phyloP scores from a whole-genome alignment of 2,113 vertebrate genomes.

The Dicrurus megarhynchus region DNA sequence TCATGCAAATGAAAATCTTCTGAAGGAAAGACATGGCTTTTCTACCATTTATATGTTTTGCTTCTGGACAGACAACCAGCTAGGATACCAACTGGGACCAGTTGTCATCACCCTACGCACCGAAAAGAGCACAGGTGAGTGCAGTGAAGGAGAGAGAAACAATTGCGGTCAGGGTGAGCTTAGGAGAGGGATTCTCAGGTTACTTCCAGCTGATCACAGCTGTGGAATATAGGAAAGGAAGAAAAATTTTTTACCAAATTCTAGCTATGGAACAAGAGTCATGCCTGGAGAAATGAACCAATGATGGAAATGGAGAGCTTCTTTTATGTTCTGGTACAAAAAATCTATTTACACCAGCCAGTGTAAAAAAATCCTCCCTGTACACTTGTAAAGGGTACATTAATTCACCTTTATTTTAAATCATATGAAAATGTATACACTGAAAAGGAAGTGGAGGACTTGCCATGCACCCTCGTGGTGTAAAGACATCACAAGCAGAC shows the following conservation, averaged over 20 bases:
- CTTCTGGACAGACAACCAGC: background rate
- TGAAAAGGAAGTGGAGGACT: background rate
- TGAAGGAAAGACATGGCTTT: background rate
- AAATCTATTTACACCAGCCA: background rate
- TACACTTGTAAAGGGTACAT: background rate
- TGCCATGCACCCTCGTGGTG: accelerated
- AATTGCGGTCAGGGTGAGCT: background rate
- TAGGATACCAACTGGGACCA: background rate
- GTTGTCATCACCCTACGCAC: background rate
- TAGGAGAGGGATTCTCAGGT: background rate
- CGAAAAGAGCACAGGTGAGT: background rate
- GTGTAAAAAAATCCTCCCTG: background rate
- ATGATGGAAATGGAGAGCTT: background rate
- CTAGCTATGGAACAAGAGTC: background rate
- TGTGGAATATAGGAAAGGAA: background rate
- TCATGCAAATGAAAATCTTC: background rate
- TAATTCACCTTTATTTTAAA: background rate
- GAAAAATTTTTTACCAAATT: background rate
- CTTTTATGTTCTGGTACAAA: background rate
- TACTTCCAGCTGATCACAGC: background rate
- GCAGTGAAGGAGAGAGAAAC: background rate
- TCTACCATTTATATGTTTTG: background rate
- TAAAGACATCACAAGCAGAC: background rate
- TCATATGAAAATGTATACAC: background rate
- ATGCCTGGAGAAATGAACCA: background rate